Conservation (phyloP, 1,140 invertebrate genomes). For the Octopus bimaculoides region DNA sequence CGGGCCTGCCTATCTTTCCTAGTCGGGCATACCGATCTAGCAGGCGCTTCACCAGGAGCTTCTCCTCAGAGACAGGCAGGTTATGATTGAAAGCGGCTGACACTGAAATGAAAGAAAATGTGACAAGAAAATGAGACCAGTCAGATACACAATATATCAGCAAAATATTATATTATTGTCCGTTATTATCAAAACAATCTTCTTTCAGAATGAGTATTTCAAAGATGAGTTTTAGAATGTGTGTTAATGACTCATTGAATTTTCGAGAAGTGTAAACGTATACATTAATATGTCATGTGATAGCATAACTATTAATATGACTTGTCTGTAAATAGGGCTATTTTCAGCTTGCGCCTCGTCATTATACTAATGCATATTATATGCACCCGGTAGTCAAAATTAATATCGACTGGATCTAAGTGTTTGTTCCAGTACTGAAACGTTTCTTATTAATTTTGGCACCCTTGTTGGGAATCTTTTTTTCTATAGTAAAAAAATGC, state of each 20-base stretch:
- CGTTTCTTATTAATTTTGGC: too few relatives aligned
- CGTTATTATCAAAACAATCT: not conserved
- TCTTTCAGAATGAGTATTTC: not conserved
- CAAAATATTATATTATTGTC: not conserved
- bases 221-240: not conserved
- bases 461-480: too few relatives aligned
- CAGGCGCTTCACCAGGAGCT: constrained; percentile 54
- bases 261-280: not conserved
- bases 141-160: not conserved
- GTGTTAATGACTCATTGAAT: not conserved
- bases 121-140: not conserved
- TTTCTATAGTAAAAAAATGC: too few relatives aligned
- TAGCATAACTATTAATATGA: too few relatives aligned
- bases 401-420: too few relatives aligned
- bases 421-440: too few relatives aligned
- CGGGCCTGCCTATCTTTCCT: constrained; percentile 52
- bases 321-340: too few relatives aligned
- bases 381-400: too few relatives aligned
- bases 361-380: too few relatives aligned
- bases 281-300: not conserved
- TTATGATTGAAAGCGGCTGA: not conserved
- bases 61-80: constrained; percentile 48
- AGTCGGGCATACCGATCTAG: constrained; percentile 48
- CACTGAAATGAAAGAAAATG: not conserved
- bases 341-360: too few relatives aligned